Base-by-base conservation (phyloP, 1,140 invertebrate genomes). In the Magallana ariakensis region DNA sequence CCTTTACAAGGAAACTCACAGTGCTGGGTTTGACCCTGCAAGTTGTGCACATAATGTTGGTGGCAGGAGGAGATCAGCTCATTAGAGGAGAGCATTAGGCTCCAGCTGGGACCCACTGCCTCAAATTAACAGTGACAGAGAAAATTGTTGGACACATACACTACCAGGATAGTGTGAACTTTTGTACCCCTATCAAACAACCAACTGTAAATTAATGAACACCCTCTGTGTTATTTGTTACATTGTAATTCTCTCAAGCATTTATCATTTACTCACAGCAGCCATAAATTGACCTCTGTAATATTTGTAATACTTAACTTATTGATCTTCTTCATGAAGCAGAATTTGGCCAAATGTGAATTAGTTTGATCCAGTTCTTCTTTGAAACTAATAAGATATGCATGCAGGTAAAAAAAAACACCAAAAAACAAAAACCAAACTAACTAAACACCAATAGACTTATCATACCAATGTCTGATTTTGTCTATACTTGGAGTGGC, bases 141-240 rank as follows among this genome's bases (percentile, higher is more conserved):
- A 1, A 33, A 75, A 75, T 46, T 26, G 22, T 75, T 26, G 33
- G 66, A 26, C 66, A 75, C 66, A 60, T 13, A 75, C 11, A 26
- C 22, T 75, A 75, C 26, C 66, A 33, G 13, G 9, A 10, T 75
- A 33, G 66, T 75, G 66, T 75, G 66, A 75, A 75, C 66, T 75
- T 75, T 75, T 75, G 66, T 75, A 46, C 22, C 66, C 26, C 66
- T 75, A 33, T 75, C 66, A 26, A 26, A 22, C 26, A 70, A 70
- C 16, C 26, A 70, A 70, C 16, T 70, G 62, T 26, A 22, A 70
- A 70, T 70, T 70, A 70, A 70, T 70, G 62, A 26, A 75, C 66
- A 75, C 66, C 66, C 66, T 22, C 66, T 13, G 9, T 7, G 66
- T 75, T 26, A 26, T 46, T 46, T 2, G 33, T 46, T 46, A n/a